A percentile compares a stretch with the other conserved stretches of the same genome.
Evolutionary conservation across 2,888 invertebrate genomes (phyloP).

Genomic region (Onchidella celtica): DNA sequence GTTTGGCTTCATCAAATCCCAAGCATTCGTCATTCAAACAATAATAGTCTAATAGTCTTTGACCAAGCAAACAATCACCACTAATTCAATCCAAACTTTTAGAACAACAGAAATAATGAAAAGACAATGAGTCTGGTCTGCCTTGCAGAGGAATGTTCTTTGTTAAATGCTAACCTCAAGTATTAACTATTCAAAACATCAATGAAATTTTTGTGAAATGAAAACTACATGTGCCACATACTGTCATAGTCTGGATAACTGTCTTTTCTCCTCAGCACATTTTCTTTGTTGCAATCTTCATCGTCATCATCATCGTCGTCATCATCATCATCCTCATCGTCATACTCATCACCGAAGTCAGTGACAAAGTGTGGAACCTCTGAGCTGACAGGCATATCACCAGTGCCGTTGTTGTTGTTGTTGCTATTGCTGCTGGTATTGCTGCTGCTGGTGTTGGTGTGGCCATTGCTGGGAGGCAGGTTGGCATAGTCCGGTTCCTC

Average conservation of each 20-base stretch:
- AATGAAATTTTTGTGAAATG: too few relatives aligned
- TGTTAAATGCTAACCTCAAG: too few relatives aligned
- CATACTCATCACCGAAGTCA: slow-evolving; percentile 34
- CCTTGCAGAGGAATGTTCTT: too few relatives aligned
- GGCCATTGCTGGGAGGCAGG: slow-evolving; percentile 57
- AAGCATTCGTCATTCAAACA: too few relatives aligned
- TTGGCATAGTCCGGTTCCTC: slow-evolving; percentile 78
- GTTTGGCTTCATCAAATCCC: too few relatives aligned
- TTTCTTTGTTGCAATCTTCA: slow-evolving; percentile 47
- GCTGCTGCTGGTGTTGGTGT: slow-evolving; percentile 35
- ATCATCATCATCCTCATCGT: slow-evolving; percentile 39
- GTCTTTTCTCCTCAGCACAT: slow-evolving; percentile 47
- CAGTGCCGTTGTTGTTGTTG: slow-evolving; percentile 29
- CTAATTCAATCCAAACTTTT: too few relatives aligned
- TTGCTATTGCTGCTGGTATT: slow-evolving; percentile 26
- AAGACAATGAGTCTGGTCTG: too few relatives aligned
- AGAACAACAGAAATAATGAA: too few relatives aligned
- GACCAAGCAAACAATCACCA: too few relatives aligned
- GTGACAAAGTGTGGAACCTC: slow-evolving; percentile 16
- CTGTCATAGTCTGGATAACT: slow-evolving; percentile 55
- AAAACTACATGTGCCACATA: too few relatives aligned
- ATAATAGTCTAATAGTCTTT: too few relatives aligned
- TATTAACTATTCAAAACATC: too few relatives aligned
- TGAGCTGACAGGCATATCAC: background rate
- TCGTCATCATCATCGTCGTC: slow-evolving; percentile 42